phyloP scores from a whole-genome alignment of 2,113 vertebrate genomes.

The Meleagris gallopavo region DNA sequence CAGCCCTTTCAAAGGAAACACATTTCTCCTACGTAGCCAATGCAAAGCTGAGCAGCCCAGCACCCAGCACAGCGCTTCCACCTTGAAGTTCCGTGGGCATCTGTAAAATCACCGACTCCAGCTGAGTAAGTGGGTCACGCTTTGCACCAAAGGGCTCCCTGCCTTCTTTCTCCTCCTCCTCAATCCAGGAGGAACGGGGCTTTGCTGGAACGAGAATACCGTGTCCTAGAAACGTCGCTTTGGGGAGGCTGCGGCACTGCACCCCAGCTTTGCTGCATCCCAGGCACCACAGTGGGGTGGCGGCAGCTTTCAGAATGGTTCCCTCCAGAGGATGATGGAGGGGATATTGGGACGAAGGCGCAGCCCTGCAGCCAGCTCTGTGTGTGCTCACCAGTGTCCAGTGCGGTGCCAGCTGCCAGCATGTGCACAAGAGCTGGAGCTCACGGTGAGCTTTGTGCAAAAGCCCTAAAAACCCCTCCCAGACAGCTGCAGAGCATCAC shows the following conservation, averaged over 20 bases:
- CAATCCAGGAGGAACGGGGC: not conserved
- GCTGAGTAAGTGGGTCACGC: not conserved
- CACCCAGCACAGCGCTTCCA: not conserved
- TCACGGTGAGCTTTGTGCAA: not conserved
- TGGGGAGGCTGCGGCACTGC: not conserved
- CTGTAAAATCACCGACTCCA: accelerated
- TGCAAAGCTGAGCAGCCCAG: not conserved
- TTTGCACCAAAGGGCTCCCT: not conserved
- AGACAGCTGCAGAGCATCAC: not conserved
- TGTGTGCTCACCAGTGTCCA: no score
- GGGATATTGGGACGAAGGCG: not conserved
- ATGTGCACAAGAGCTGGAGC: not conserved
- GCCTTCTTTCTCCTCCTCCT: not conserved
- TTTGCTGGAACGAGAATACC: not conserved
- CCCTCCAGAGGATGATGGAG: not conserved
- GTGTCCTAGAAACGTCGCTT: not conserved
- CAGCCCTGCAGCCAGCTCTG: not conserved
- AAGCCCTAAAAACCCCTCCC: not conserved
- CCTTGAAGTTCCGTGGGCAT: not conserved
- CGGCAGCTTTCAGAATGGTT: not conserved
- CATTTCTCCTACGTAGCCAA: not conserved
- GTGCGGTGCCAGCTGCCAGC: not conserved
- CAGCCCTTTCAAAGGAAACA: not conserved
- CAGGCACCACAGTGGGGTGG: not conserved
- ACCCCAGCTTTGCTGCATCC: not conserved